These are phyloP conservation scores for Metacarcinus magister DNA, from an alignment of 2,888 invertebrate species.

Conservation along the genomic window DNA sequence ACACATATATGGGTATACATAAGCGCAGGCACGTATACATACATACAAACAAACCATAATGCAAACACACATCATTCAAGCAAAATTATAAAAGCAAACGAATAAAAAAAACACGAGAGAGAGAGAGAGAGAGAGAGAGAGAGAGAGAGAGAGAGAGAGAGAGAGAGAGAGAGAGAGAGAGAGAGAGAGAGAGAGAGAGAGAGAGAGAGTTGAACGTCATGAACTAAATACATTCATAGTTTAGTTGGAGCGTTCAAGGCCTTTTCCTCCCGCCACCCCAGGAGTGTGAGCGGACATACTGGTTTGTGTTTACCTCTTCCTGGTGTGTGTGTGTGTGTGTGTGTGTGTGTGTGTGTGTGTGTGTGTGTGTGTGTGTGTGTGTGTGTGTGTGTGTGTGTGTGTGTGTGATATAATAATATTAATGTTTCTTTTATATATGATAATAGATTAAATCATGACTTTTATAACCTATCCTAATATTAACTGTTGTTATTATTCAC, in stretches of 20 bases:
- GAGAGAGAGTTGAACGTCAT: conserved; percentile 32
- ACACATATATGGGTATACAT: no score
- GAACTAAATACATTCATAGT: conserved; percentile 38
- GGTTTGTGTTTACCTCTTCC: neutral
- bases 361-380: conserved; percentile 26
- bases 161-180: conserved; percentile 20
- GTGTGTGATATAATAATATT: neutral
- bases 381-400: neutral
- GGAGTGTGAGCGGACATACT: conserved; percentile 20
- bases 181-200: conserved; percentile 48
- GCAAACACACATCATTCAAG: no score
- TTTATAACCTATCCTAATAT: no score
- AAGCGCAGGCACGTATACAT: neutral
- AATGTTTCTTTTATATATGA: no score
- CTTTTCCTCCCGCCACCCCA: neutral
- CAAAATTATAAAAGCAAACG: neutral
- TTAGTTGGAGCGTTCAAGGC: neutral
- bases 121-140: neutral
- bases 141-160: conserved; percentile 27
- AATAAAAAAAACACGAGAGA: neutral
- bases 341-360: conserved; percentile 26
- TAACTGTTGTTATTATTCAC: no score
- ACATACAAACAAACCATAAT: neutral
- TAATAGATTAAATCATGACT: no score
- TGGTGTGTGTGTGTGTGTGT: neutral